Conservation (phyloP, 1,140 invertebrate species). For the Pachypeltis micranthus region DNA sequence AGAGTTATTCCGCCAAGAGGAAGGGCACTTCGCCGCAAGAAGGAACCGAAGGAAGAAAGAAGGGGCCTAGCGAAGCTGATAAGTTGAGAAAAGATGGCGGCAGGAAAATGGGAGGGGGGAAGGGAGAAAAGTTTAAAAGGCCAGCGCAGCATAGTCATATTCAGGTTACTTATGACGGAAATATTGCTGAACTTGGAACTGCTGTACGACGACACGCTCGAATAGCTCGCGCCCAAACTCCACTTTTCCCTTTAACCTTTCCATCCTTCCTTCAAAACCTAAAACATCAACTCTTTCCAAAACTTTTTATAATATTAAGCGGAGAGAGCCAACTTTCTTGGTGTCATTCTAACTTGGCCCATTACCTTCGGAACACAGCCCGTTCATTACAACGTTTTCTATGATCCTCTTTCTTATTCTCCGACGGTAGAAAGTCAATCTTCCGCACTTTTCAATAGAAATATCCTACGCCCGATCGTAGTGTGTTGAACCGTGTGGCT, state of each 20-base stretch:
- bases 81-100: background rate
- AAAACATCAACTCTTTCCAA: constrained; percentile 2
- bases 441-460: too few species aligned
- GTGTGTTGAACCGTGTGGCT: too few species aligned
- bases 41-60: background rate
- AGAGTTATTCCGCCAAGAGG: background rate
- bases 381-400: too few species aligned
- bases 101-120: background rate
- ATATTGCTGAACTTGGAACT: constrained; percentile 6
- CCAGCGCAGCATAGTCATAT: background rate
- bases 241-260: background rate
- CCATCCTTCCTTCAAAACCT: background rate
- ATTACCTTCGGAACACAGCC: background rate
- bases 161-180: constrained; percentile 6
- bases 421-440: too few species aligned
- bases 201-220: background rate
- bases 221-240: background rate
- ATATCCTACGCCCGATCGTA: too few species aligned
- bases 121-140: background rate
- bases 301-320: constrained; percentile 8
- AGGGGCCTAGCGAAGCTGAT: constrained; percentile 7
- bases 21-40: background rate
- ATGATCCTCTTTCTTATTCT: too few species aligned
- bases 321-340: background rate
- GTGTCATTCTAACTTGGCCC: background rate